Evolutionary conservation across 2,113 vertebrate genomes (phyloP), one percentile per base, ranked within the genome.

Genomic region (Pyrgilauda ruficollis): DNA sequence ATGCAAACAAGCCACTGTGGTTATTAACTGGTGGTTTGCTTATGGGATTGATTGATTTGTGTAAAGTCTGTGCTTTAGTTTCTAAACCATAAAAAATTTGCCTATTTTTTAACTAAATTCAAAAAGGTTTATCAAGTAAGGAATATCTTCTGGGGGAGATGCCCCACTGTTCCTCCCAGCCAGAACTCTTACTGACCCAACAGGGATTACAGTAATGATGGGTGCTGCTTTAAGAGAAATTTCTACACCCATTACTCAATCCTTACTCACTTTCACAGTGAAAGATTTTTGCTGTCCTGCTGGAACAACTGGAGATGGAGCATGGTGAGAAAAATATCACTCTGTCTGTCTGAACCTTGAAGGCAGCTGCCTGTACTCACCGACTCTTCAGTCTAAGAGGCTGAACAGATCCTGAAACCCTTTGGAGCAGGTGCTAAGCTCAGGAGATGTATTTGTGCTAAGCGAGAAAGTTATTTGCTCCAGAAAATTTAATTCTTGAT

Each of bases 401-500:
- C 3, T 63, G 83, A 92, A 84, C 4, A 58, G 59, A 50, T 81
- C 55, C 62, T 85, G 43, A 76, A 87, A 67, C 15, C 24, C n/a
- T 90, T 30, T 44, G 82, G 24, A 92, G 43, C 33, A 83, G 43
- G 43, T 63, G 24, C 6, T 35, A 49, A 55, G 24, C 53, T 92
- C 62, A 64, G 61, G 41, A 76, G 35, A 35, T 27, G 27, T 16
- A 63, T 63, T 64, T 88, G 39, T 55, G 70, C 49, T 82, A 50
- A 94, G 27, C 41, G 56, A 47, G 64, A 78, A 86, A 88, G 50
- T 58, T 66, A 50, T 33, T 87, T 70, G 62, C 63, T 91, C 22
- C 52, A 88, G 63, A 53, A 33, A 90, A 85, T 70, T 37, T 70
- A 95, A 90, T 97, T 96, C 97, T 97, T 97, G 93, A 79, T 97